Conservation (phyloP, 2,888 invertebrate genomes). For the Anodontia alba region DNA sequence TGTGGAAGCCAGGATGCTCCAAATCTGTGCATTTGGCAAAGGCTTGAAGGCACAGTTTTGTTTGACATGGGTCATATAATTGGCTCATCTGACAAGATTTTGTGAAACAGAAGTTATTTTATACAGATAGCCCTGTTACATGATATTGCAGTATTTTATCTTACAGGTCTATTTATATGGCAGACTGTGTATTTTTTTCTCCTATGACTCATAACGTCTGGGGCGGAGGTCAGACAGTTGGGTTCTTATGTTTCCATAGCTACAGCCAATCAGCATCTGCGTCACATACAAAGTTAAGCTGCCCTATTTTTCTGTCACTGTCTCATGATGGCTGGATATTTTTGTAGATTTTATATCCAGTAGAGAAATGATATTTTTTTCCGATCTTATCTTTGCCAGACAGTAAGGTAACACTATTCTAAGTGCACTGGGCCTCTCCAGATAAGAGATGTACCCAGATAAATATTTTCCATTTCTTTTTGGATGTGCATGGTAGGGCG, state of each 20-base stretch:
- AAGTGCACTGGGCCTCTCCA: no score
- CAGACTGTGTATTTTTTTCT: background rate
- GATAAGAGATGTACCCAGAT: no score
- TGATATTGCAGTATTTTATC: slow-evolving; percentile 3
- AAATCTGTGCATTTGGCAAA: no score
- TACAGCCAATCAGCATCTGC: slow-evolving; percentile 4
- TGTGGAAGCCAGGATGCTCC: no score
- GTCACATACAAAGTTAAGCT: background rate
- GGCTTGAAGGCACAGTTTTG: no score
- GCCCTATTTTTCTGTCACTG: background rate
- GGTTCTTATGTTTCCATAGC: slow-evolving; percentile 11
- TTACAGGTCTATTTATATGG: background rate
- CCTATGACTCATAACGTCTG: background rate
- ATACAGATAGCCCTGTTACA: no score
- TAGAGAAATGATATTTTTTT: background rate
- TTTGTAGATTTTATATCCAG: no score
- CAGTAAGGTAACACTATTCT: slow-evolving; percentile 6
- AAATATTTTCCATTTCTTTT: no score
- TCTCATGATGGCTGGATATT: background rate
- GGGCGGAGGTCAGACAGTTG: slow-evolving; percentile 6
- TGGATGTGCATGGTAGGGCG: no score
- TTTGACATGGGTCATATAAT: no score
- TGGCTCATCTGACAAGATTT: no score
- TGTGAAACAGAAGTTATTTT: no score
- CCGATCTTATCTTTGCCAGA: background rate